Percentiles rank a stretch among this genome's conserved stretches.
Evolutionary conservation across 2,888 invertebrate species (phyloP).

Genomic region (Balanococcus diminutus): DNA sequence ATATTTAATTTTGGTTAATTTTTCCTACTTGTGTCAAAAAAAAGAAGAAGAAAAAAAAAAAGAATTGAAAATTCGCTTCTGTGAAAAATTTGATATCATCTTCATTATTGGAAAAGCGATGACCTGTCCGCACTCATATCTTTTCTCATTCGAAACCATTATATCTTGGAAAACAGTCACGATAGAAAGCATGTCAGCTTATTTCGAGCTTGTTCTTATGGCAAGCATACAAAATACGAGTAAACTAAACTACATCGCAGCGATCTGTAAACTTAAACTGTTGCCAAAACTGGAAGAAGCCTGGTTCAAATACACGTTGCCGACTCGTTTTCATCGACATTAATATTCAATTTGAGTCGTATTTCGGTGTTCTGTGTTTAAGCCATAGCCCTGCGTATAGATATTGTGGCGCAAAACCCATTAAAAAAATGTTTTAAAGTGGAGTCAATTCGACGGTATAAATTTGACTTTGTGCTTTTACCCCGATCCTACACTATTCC

Average conservation of each 20-base stretch:
- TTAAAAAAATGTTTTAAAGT: not conserved
- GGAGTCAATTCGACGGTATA: constrained; percentile 13
- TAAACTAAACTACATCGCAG: not conserved
- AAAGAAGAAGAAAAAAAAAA: no score
- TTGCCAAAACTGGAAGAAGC: not conserved
- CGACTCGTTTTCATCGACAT: constrained; percentile 17
- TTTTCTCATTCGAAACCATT: no score
- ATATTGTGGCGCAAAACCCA: not conserved
- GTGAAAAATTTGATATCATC: no score
- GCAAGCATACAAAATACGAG: not conserved
- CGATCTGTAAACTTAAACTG: constrained; percentile 15
- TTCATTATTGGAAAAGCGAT: no score
- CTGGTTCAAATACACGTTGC: not conserved
- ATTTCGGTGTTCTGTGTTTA: not conserved
- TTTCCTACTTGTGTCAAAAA: no score
- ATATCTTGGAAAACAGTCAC: no score
- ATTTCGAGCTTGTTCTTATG: not conserved
- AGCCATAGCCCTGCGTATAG: not conserved
- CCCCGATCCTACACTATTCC: not conserved
- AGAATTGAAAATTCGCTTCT: no score
- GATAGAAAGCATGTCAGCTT: no score
- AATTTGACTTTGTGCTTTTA: not conserved
- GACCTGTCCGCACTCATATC: no score
- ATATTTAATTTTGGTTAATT: no score
- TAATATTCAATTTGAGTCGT: constrained; percentile 42